Conservation (phyloP, 2,797 vertebrate species). For the Poeciliopsis turneri region DNA sequence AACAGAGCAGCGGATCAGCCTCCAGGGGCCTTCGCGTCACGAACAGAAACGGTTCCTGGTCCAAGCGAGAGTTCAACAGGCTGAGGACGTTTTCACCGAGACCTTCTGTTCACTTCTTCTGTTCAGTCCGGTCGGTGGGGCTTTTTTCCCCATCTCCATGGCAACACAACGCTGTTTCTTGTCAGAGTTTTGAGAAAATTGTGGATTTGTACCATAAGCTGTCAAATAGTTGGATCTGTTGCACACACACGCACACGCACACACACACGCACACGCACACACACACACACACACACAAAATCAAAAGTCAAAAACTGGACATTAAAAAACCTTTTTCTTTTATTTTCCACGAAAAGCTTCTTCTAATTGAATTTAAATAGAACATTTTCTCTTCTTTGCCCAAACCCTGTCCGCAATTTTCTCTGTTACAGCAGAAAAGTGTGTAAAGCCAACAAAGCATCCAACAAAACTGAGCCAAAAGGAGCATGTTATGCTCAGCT, state of each 20-base stretch:
- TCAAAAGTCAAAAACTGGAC: too few relatives aligned
- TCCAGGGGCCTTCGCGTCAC: not conserved
- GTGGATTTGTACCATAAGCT: not conserved
- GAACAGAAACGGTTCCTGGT: not conserved
- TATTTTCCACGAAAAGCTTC: too few relatives aligned
- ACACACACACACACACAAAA: too few relatives aligned
- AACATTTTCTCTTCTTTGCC: not conserved
- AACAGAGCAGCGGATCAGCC: not conserved
- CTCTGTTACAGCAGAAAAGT: not conserved
- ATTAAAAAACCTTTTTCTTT: too few relatives aligned
- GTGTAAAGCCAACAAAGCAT: not conserved
- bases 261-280: too few relatives aligned
- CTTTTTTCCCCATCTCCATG: not conserved
- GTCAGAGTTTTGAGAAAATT: not conserved
- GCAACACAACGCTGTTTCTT: not conserved
- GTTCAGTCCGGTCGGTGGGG: not conserved
- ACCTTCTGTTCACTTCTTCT: not conserved
- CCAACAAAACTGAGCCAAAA: not conserved
- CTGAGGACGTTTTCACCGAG: not conserved
- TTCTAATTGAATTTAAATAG: not conserved
- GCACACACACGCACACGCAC: too few relatives aligned
- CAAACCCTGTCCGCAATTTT: not conserved
- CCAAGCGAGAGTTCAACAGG: not conserved
- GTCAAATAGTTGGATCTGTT: not conserved
- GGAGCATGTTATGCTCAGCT: not conserved